A percentile compares a stretch with the other conserved stretches of the same genome.
Conservation (phyloP, 2,888 invertebrate species). For the Phragmatobia fuliginosa region DNA sequence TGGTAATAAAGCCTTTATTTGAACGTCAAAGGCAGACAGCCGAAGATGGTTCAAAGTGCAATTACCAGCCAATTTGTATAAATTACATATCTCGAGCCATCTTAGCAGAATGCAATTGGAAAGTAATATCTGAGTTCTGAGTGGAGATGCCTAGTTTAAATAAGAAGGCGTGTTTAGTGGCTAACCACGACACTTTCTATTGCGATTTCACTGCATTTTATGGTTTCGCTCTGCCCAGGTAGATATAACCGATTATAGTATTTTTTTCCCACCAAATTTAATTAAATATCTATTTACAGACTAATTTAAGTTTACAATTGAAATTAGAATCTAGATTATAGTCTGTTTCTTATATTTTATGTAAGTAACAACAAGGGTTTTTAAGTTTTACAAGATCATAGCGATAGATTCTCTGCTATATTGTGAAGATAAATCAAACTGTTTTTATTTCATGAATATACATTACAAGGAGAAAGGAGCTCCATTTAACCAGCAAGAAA, state of each 20-base stretch:
- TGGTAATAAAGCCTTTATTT: neutral
- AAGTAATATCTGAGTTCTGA: constrained; percentile 56
- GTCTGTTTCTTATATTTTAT: neutral
- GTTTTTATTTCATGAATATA: too few species aligned
- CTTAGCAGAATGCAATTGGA: constrained; percentile 51
- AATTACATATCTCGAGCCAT: constrained; percentile 28
- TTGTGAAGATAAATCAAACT: neutral
- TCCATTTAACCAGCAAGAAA: too few species aligned
- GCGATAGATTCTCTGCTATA: neutral
- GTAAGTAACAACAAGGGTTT: neutral
- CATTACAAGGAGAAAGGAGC: too few species aligned
- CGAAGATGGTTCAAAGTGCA: constrained; percentile 15
- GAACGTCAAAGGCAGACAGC: constrained; percentile 8
- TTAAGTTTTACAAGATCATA: neutral
- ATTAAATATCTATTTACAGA: constrained; percentile 38
- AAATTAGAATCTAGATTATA: constrained; percentile 1
- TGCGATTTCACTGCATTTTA: constrained; percentile 69
- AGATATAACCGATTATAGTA: constrained; percentile 47
- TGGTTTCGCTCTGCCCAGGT: constrained; percentile 53
- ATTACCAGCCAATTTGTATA: constrained; percentile 28
- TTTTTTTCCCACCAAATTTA: constrained; percentile 45
- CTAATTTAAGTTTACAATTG: constrained; percentile 24
- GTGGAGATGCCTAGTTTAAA: constrained; percentile 74
- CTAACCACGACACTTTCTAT: constrained; percentile 77
- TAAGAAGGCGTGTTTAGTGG: constrained; percentile 68